These are phyloP conservation scores for Fregata magnificens DNA, from an alignment of 2,113 vertebrate species.

Conservation along the genomic window DNA sequence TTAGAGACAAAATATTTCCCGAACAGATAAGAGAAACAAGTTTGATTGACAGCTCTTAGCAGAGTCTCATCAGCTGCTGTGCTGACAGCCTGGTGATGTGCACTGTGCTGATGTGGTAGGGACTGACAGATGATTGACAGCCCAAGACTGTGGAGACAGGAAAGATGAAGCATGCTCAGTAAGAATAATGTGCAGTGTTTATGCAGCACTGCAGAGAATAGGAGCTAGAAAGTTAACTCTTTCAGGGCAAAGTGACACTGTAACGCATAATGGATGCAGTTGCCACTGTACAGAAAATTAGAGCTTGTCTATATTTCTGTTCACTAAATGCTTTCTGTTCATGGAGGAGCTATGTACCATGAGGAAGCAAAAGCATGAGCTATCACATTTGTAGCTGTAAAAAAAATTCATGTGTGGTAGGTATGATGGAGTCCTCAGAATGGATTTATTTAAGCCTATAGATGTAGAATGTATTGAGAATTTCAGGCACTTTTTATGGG, in stretches of 20 bases:
- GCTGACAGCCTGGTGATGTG: conserved; percentile 76
- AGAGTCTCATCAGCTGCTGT: conserved; percentile 72
- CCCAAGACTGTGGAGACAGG: conserved; percentile 59
- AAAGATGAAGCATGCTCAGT: conserved; percentile 73
- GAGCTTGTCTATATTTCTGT: neutral
- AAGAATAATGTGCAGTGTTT: conserved; percentile 65
- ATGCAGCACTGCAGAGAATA: conserved; percentile 61
- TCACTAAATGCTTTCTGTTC: neutral
- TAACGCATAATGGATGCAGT: neutral
- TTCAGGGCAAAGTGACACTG: neutral
- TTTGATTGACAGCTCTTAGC: conserved; percentile 77
- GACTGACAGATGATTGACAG: conserved; percentile 82
- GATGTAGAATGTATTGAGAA: neutral
- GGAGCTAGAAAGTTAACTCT: conserved; percentile 61
- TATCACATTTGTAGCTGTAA: conserved; percentile 5
- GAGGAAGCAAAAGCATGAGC: neutral
- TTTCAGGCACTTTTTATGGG: neutral
- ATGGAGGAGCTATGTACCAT: neutral
- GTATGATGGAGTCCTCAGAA: neutral
- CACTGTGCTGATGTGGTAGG: conserved; percentile 71
- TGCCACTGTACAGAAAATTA: neutral
- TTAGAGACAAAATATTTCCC: conserved; percentile 79
- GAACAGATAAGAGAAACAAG: conserved; percentile 74
- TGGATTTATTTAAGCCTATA: conserved; percentile 7
- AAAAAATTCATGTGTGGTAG: neutral